A percentile compares a stretch with the other conserved stretches of the same genome.
Conservation (phyloP, 2,113 vertebrate genomes). For the Rhagologus leucostigma region DNA sequence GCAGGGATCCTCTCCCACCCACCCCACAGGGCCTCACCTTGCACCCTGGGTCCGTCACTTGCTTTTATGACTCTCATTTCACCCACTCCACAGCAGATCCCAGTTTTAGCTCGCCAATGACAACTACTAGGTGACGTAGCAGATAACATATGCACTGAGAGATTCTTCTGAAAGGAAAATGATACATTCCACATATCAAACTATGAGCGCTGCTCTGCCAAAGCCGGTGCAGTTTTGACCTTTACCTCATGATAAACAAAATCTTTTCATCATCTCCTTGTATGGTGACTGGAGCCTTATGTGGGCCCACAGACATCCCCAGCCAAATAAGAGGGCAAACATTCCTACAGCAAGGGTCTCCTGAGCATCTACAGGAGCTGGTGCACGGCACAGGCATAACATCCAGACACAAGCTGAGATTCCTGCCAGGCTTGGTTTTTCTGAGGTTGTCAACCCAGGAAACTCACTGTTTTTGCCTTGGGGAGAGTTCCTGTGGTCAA, state of each 20-base stretch:
- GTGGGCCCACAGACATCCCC: not conserved
- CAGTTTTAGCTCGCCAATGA: accelerated
- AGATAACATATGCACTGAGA: not conserved
- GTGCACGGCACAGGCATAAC: not conserved
- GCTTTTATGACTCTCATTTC: not conserved
- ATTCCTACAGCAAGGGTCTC: not conserved
- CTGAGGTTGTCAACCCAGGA: not conserved
- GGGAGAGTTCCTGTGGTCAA: not conserved
- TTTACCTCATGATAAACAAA: not conserved
- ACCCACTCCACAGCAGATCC: not conserved
- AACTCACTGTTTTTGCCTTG: not conserved
- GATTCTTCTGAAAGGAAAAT: not conserved
- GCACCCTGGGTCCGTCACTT: not conserved
- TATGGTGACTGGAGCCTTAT: not conserved
- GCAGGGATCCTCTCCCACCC: not conserved
- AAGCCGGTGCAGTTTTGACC: not conserved
- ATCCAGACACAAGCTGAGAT: not conserved
- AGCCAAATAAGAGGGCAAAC: not conserved
- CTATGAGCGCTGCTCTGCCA: not conserved
- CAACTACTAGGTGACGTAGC: not conserved
- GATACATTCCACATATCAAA: not conserved
- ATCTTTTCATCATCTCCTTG: not conserved
- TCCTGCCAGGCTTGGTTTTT: not conserved
- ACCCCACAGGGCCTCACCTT: not conserved
- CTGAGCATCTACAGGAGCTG: accelerated